phyloP scores from a whole-genome alignment of 2,797 vertebrate species.

The Amniataba percoides region DNA sequence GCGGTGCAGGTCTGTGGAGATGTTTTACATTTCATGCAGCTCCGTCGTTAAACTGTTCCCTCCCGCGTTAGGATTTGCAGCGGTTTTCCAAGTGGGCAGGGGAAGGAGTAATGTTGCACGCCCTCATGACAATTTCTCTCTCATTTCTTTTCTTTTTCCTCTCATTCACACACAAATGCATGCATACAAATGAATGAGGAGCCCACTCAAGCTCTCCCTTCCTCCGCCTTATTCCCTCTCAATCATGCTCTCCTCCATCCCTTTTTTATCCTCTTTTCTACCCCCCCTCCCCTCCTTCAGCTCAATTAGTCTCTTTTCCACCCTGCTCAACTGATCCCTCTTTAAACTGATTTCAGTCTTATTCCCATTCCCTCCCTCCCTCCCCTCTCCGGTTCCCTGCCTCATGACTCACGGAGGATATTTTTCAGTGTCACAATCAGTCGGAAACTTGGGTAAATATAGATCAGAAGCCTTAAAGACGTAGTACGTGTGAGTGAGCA shows the following conservation, averaged over 20 bases:
- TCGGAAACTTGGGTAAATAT: conserved; percentile 77
- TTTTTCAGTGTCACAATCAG: conserved; percentile 70
- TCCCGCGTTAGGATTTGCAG: not conserved
- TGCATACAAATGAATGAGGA: conserved; percentile 14
- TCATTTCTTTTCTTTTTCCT: not conserved
- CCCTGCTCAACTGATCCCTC: conserved; percentile 64
- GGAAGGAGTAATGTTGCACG: not conserved
- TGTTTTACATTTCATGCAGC: not conserved
- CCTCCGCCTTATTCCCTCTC: conserved; percentile 25
- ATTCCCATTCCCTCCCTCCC: conserved; percentile 46
- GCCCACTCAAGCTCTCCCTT: conserved; percentile 8
- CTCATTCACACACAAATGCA: conserved; percentile 9
- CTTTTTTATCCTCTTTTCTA: conserved; percentile 51
- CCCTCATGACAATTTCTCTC: not conserved
- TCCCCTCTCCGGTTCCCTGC: conserved; percentile 53
- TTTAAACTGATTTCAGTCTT: conserved; percentile 73
- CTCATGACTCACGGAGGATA: conserved; percentile 72
- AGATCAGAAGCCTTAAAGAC: conserved; percentile 72
- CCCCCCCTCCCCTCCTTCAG: conserved; percentile 28
- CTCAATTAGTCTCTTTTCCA: conserved; percentile 76
- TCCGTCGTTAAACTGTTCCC: not conserved
- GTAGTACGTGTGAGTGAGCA: conserved; percentile 79
- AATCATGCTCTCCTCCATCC: conserved; percentile 38
- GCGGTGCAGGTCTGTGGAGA: not conserved
- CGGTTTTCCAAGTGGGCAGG: not conserved